Base-by-base conservation (phyloP, 2,797 vertebrate genomes). In the Chiroxiphia lanceolata region DNA sequence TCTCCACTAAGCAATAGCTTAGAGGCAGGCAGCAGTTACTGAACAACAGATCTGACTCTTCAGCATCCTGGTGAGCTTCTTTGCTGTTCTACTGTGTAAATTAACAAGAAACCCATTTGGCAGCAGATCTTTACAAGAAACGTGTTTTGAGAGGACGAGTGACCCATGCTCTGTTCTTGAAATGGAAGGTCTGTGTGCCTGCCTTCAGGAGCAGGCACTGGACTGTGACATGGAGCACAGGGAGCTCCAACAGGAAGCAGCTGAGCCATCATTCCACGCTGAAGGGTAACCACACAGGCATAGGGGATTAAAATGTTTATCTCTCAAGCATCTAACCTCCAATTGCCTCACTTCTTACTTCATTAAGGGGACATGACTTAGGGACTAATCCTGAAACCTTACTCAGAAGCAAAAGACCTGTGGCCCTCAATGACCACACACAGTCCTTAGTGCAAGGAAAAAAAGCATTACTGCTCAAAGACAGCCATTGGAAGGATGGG, bases 231-330 rank as follows among this genome's bases (percentile, higher is more conserved):
- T 10, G 25, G 33, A 44, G 47, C 64, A 56, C 2, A 20, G 40
- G 31, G 27, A 91, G 36, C 27, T 80, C 72, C 5, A 3, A 42
- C 1, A 71, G 33, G 36, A 42, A 59, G 70, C 18, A 87, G 64
- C 44, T 0, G 3, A 83, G 51, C 29, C 33, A 25, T 6, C 47
- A 13, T 3, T 70, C 84, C 25, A 4, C 6, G 8, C 60, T 74
- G 57, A 78, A 92, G 12, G n/a, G 33, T 14, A 80, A 77, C 56
- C 26, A 29, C 29, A 11, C 0, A 0, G 57, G 54, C 4, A 5
- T 0, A 4, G 18, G 10, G 26, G 8, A 71, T 47, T 61, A 75
- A 78, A 86, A 88, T n/a, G 40, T 36, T 70, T 83, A 60, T 86
- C 33, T 72, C 56, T 45, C 18, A 26, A 48, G 45, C 38, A 53